Conservation (phyloP, 2,888 invertebrate genomes). For the Drosophila borealis region DNA sequence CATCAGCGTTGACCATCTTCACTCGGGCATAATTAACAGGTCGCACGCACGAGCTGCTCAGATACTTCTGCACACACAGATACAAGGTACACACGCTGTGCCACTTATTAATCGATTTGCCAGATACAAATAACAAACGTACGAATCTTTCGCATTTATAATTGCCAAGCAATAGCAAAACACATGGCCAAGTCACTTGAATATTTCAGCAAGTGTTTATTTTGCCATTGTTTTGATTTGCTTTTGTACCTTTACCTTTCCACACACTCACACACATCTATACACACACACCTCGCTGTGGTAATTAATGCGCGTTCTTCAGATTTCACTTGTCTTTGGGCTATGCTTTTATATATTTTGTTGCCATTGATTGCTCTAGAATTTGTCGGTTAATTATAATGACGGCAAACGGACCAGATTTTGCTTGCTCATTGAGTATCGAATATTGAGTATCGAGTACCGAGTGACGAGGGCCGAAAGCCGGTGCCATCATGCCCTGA, state of each 20-base stretch:
- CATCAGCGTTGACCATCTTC: slow-evolving; percentile 65
- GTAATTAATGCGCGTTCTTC: slow-evolving; percentile 65
- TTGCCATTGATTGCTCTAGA: slow-evolving; percentile 71
- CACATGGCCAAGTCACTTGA: slow-evolving; percentile 41
- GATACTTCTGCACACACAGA: slow-evolving; percentile 10
- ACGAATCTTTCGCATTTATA: slow-evolving; percentile 41
- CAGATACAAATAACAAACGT: slow-evolving; percentile 37
- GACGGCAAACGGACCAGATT: slow-evolving; percentile 33
- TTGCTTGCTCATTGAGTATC: slow-evolving; percentile 49
- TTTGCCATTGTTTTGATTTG: slow-evolving; percentile 42
- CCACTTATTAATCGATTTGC: slow-evolving; percentile 77
- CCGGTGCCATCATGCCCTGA: slow-evolving; percentile 12
- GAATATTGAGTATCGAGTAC: slow-evolving; percentile 11
- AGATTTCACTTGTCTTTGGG: slow-evolving; percentile 76
- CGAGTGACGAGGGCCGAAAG: slow-evolving; percentile 11
- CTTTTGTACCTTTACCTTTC: slow-evolving; percentile 41
- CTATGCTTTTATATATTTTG: slow-evolving; percentile 40
- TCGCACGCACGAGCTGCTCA: slow-evolving; percentile 40
- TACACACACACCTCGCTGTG: slow-evolving; percentile 15
- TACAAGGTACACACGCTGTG: slow-evolving; percentile 54
- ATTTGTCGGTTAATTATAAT: slow-evolving; percentile 67
- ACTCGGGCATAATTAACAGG: slow-evolving; percentile 71
- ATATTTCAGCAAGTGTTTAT: slow-evolving; percentile 42
- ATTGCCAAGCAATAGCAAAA: slow-evolving; percentile 26
- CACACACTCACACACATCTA: slow-evolving; percentile 7